Conservation (phyloP, 2,888 invertebrate genomes). For the Alloplasta piceator region DNA sequence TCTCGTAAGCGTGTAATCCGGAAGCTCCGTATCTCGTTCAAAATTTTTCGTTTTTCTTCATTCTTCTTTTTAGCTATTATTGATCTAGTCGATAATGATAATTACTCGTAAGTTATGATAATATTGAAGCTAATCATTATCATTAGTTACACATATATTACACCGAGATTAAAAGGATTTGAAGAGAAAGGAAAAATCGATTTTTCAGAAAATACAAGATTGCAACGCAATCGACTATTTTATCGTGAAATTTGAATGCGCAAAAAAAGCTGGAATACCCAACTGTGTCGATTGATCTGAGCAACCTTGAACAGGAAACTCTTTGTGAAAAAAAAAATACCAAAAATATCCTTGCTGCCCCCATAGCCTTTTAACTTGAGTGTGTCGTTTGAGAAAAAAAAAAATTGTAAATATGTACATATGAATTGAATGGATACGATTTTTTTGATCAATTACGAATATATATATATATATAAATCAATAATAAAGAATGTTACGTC, state of each 20-base stretch:
- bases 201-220: constrained; percentile 17
- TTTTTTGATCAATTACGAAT: constrained; percentile 57
- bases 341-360: constrained; percentile 17
- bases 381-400: constrained; percentile 56
- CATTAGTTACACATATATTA: constrained; percentile 68
- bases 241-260: constrained; percentile 30
- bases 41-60: constrained; percentile 56
- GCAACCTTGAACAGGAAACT: constrained; percentile 30
- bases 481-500: constrained; percentile 63
- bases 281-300: constrained; percentile 71
- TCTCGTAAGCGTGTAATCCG: constrained; percentile 19
- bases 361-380: constrained; percentile 45
- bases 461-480: constrained; percentile 44
- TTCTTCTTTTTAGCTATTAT: constrained; percentile 71
- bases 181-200: constrained; percentile 3
- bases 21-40: constrained; percentile 41
- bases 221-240: neutral
- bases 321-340: constrained; percentile 12
- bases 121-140: constrained; percentile 68
- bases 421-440: constrained; percentile 64
- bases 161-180: constrained; percentile 53
- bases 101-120: constrained; percentile 69
- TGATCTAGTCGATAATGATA: constrained; percentile 76
- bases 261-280: constrained; percentile 67
- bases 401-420: constrained; percentile 79